A percentile compares a stretch with the other conserved stretches of the same genome.
Evolutionary conservation across 2,797 vertebrate species (phyloP).

Genomic region (Columba guinea): DNA sequence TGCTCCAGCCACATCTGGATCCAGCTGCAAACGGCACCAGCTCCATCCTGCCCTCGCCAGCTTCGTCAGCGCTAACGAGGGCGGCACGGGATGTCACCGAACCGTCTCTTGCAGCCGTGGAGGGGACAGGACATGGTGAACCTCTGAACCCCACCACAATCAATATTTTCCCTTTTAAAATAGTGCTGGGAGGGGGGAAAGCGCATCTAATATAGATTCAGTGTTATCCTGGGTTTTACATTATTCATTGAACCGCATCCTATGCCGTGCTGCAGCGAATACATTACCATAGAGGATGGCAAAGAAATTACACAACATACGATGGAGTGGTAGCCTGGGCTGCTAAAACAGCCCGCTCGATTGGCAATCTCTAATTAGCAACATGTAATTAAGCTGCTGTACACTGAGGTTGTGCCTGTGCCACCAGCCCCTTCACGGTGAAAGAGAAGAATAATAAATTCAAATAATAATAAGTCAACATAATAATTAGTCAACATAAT

Average conservation of each 20-base stretch:
- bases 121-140: background rate
- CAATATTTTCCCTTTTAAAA: constrained; percentile 37
- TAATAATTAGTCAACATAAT: background rate
- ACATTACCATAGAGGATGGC: constrained; percentile 4
- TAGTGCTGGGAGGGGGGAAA: background rate
- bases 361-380: background rate
- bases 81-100: fast-evolving
- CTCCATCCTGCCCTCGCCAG: background rate
- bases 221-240: background rate
- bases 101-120: fast-evolving
- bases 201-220: background rate
- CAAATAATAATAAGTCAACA: background rate
- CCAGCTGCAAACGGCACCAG: background rate
- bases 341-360: background rate
- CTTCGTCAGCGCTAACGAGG: background rate
- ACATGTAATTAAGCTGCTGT: background rate
- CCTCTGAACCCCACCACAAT: background rate
- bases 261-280: constrained; percentile 1
- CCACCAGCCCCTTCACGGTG: background rate
- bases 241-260: background rate
- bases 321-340: background rate
- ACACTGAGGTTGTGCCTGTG: background rate
- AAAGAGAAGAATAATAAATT: background rate
- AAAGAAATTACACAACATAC: background rate
- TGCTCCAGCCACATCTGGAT: background rate